Percentiles rank a stretch among this genome's conserved stretches.
Evolutionary conservation across 1,140 invertebrate genomes (phyloP).

Genomic region (Pomphorhynchus laevis): DNA sequence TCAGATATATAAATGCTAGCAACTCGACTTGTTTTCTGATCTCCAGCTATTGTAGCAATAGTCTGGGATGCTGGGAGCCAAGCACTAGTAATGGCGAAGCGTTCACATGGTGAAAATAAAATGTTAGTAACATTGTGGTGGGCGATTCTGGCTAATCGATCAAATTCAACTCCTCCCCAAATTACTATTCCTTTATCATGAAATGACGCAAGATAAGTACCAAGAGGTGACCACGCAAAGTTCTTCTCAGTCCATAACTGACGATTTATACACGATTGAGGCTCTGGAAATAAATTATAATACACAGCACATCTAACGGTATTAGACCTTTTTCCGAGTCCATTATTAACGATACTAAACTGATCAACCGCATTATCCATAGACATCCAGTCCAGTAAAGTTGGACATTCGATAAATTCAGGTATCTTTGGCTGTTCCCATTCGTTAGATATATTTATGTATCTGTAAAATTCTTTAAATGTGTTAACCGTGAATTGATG

Average conservation of each 20-base stretch:
- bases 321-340: constrained; percentile 35
- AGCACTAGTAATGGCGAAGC: no score
- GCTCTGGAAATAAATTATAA: neutral
- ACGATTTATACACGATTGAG: no score
- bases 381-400: constrained; percentile 53
- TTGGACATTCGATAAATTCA: constrained; percentile 16
- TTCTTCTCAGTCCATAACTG: constrained; percentile 71
- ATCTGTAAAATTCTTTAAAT: constrained; percentile 73
- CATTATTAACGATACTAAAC: constrained; percentile 45
- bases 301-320: constrained; percentile 1
- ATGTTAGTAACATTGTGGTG: constrained; percentile 65
- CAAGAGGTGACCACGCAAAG: constrained; percentile 74
- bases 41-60: no score
- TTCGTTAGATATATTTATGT: constrained; percentile 50
- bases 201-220: constrained; percentile 73
- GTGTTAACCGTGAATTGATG: constrained; percentile 76
- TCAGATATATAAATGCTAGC: no score
- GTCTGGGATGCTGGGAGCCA: no score
- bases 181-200: constrained; percentile 67
- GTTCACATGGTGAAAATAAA: constrained; percentile 84
- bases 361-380: constrained; percentile 72
- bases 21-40: no score
- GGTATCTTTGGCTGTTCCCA: constrained; percentile 55
- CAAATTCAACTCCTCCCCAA: constrained; percentile 72
- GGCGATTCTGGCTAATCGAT: constrained; percentile 46